phyloP scores from a whole-genome alignment of 2,113 vertebrate species.

The Fregata magnificens region DNA sequence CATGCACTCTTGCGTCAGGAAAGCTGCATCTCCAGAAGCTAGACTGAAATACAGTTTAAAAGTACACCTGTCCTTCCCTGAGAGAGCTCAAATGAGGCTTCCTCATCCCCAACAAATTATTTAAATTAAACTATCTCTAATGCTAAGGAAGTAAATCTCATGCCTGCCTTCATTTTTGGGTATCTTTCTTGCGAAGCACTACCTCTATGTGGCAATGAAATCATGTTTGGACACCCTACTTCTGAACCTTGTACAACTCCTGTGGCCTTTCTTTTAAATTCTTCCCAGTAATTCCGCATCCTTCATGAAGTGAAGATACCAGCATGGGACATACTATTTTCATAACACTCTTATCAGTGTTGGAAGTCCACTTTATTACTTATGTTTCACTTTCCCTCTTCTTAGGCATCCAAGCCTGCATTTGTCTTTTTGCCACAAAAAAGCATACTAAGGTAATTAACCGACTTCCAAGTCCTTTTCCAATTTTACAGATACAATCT shows the following conservation, averaged over 20 bases:
- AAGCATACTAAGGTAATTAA: background rate
- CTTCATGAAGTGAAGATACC: background rate
- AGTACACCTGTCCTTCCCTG: background rate
- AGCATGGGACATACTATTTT: background rate
- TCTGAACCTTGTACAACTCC: background rate
- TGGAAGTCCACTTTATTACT: background rate
- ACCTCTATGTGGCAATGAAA: background rate
- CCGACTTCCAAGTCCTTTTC: background rate
- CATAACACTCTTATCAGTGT: background rate
- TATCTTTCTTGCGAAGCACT: background rate
- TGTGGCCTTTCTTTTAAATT: background rate
- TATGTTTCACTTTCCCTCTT: background rate
- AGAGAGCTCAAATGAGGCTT: background rate
- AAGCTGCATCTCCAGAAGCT: background rate
- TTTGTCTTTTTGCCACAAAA: background rate
- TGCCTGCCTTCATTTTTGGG: background rate
- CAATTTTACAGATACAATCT: background rate
- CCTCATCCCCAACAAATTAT: background rate
- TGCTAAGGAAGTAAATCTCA: background rate
- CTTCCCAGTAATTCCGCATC: background rate
- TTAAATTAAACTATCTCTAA: background rate
- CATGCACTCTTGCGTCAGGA: background rate
- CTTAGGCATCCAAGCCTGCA: background rate
- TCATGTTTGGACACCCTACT: accelerated
- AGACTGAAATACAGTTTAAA: background rate